Evolutionary conservation across 1,140 invertebrate species (phyloP).

Genomic region (Nomia melanderi): DNA sequence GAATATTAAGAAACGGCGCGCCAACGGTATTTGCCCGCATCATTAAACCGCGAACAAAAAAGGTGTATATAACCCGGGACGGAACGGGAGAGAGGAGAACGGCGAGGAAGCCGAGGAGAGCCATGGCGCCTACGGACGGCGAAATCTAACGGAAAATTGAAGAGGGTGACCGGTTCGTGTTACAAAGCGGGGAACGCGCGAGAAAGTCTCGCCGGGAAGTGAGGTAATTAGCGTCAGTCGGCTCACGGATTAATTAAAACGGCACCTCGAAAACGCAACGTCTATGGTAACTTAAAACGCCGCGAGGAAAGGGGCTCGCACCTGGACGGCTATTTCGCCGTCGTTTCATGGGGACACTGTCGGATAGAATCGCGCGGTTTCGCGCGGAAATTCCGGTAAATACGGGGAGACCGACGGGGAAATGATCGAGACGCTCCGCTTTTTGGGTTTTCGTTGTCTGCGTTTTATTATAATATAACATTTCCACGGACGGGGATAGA

Average conservation of each 20-base stretch:
- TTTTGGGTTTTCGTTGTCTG: not conserved
- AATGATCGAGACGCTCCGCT: not conserved
- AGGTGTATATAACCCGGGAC: slow-evolving; percentile 4
- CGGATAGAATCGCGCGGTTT: slow-evolving; percentile 30
- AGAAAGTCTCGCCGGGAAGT: slow-evolving; percentile 42
- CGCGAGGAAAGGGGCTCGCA: slow-evolving; percentile 25
- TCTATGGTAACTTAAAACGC: slow-evolving; percentile 31
- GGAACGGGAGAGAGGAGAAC: slow-evolving; percentile 8
- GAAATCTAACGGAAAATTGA: slow-evolving; percentile 57
- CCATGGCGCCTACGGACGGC: slow-evolving; percentile 23
- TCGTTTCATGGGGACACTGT: not conserved
- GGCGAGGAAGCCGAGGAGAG: not conserved
- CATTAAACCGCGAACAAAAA: slow-evolving; percentile 42
- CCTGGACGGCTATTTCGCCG: slow-evolving; percentile 31
- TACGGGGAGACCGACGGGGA: not conserved
- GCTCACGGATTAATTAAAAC: slow-evolving; percentile 61
- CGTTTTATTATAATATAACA: not conserved
- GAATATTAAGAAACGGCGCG: not conserved
- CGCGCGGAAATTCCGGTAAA: too few relatives aligned
- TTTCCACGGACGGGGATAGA: not conserved
- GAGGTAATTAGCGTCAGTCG: slow-evolving; percentile 58
- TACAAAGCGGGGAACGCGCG: slow-evolving; percentile 55
- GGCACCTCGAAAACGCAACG: slow-evolving; percentile 36
- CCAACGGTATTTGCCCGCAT: slow-evolving; percentile 19
- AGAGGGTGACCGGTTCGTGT: slow-evolving; percentile 50